Base-by-base conservation (phyloP, 53 echinoderm and acorn worm species). In the Temnopleurus reevesii region DNA sequence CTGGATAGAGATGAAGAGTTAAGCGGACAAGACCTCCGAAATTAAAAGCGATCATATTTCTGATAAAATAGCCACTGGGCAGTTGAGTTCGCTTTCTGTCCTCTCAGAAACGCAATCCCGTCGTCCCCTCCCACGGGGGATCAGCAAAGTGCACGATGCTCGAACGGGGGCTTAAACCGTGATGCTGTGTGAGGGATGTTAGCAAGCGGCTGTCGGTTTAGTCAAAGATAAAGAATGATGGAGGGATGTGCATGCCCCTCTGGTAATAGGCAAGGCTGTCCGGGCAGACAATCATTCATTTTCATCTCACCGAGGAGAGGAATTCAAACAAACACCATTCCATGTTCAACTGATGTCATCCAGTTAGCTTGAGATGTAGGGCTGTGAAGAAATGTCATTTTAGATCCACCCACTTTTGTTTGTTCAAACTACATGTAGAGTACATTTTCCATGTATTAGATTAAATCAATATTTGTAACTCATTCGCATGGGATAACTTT, bases 141-240 rank as follows among this genome's bases (percentile, higher is more conserved):
- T 8, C 9, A 9, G 21, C 9, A 71, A 71, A 71, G 43, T 71
- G 71, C 71, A 71, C 41, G 35, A 71, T 71, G 41, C 71, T 71
- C 71, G 41, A 38, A 71, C 41, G 41, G 2, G 43, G 43, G 36
- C 41, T 71, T 41, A 27, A 38, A 38, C 43, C 4, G 33, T 31
- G 33, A 63, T 31, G n/a, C n/a, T n/a, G n/a, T n/a, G n/a, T n/a
- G n/a, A n/a, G 30, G 63, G 34, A 63, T 29, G 17, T 63, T 63
- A 21, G 18, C 29, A 4, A 63, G 30, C 71, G 36, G 36, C 38
- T 71, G 71, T 71, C 21, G 21, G 71, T 38, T 71, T 71, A 71
- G 19, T 71, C 71, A 71, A 71, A 71, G 71, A 71, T 71, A 41
- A 71, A 30, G 43, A 41, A 71, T 43, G 41, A 71, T 41, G 43